A percentile compares a stretch with the other conserved stretches of the same genome.
Evolutionary conservation across 2,113 vertebrate genomes (phyloP).

Genomic region (Meleagris gallopavo): DNA sequence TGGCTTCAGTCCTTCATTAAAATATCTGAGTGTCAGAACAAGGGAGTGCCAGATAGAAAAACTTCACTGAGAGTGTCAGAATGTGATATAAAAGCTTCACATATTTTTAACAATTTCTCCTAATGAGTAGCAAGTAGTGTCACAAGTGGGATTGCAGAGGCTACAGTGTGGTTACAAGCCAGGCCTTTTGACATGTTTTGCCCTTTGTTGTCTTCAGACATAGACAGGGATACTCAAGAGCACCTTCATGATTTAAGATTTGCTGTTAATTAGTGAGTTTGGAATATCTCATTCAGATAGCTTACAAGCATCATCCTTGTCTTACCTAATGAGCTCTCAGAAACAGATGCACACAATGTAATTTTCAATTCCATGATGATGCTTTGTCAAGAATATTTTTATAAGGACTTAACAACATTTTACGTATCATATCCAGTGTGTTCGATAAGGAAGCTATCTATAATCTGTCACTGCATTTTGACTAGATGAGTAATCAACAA

Average conservation of each 20-base stretch:
- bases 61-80: background rate
- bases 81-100: background rate
- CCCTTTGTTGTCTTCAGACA: background rate
- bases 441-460: background rate
- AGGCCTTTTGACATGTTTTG: background rate
- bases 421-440: background rate
- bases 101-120: background rate
- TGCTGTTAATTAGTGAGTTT: background rate
- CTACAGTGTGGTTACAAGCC: background rate
- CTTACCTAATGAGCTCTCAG: background rate
- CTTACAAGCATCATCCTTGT: background rate
- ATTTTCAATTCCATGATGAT: background rate
- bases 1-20: background rate
- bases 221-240: background rate
- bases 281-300: background rate
- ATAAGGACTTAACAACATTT: background rate
- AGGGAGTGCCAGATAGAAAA: background rate
- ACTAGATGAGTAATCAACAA: background rate
- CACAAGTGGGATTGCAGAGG: background rate
- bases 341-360: background rate
- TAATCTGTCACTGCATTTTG: background rate
- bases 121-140: background rate
- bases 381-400: slow-evolving; percentile 20
- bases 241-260: background rate
- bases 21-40: background rate